These are phyloP conservation scores for Dyspetes luteomarginatus DNA, from an alignment of 2,888 invertebrate species.

Conservation along the genomic window DNA sequence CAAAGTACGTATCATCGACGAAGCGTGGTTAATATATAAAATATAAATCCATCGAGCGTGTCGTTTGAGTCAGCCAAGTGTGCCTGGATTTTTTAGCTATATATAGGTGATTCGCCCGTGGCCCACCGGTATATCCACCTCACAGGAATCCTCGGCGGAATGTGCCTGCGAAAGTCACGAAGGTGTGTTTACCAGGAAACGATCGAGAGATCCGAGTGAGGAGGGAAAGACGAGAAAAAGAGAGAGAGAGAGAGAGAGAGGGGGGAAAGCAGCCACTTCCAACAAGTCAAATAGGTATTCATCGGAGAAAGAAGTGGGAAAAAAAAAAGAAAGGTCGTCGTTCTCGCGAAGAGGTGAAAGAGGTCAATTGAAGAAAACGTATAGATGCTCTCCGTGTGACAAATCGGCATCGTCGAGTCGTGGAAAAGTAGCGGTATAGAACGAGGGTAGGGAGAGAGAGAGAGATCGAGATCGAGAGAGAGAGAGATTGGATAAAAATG, in stretches of 20 bases:
- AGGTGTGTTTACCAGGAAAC: constrained; percentile 63
- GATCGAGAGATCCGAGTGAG: constrained; percentile 44
- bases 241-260: neutral
- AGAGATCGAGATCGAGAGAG: neutral
- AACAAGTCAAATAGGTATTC: neutral
- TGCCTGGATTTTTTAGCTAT: constrained; percentile 3
- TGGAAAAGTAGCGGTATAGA: neutral
- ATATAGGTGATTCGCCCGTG: constrained; percentile 30
- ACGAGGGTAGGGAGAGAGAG: neutral
- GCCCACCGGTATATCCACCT: constrained; percentile 31
- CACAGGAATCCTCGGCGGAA: constrained; percentile 54
- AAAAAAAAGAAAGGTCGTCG: constrained; percentile 8
- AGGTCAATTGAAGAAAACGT: constrained; percentile 44
- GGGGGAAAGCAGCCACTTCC: neutral
- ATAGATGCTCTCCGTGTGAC: constrained; percentile 55
- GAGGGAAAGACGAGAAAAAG: neutral
- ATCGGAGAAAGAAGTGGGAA: neutral
- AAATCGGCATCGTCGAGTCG: constrained; percentile 6
- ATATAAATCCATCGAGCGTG: constrained; percentile 43
- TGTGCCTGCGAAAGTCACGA: constrained; percentile 65
- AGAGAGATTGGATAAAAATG: constrained; percentile 64
- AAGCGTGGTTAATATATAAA: constrained; percentile 37
- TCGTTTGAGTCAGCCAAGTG: constrained; percentile 49
- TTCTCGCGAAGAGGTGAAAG: constrained; percentile 28
- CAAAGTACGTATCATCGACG: constrained; percentile 34